Base-by-base conservation (phyloP, 1,140 invertebrate species). In the Dendroctonus ponderosae region DNA sequence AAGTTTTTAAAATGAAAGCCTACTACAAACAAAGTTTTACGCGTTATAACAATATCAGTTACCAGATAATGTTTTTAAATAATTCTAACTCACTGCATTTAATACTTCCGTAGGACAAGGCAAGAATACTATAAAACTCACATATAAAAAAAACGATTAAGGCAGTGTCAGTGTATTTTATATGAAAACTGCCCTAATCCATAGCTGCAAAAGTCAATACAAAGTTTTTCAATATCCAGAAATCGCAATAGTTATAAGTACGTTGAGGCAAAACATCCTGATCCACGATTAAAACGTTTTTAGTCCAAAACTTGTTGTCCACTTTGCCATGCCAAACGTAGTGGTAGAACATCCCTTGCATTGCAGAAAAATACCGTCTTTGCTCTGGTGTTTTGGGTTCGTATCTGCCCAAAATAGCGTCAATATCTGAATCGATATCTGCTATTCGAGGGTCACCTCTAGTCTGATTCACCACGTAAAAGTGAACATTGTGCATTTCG, bases 271-370 rank as follows among this genome's bases (percentile, higher is more conserved):
- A 75, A 0, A 84, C 80, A 74, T 91, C 89, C 74, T 91, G 87
- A 5, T 82, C 88, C 2, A 91, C 84, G 37, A 86, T 80, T 2
- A 91, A 79, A 14, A 91, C 79, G 41, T 83, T 81, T 3, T 80
- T 79, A 5, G 6, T 82, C 78, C 6, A 78, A 71, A 86, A 82
- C 1, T 79, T 80, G 2, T 85, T 82, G 6, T 84, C 77, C 15
- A 91, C 78, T 51, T 84, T 83, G 7, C 88, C 89, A 65, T 90
- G 84, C 80, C 86, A 87, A 0, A 92, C 90, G 70, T 86, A 93
- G 68, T 89, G 85, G 73, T 92, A 92, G 76, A 94, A 94, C 0
- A 92, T 76, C 58, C 89, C 85, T 73, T 92, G 90, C 81, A 93
- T 91, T 3, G 90, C 88, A 2, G 86, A 85, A 42, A 91, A 84